Conservation (phyloP, 2,797 vertebrate genomes). For the Gadopsis marmoratus region DNA sequence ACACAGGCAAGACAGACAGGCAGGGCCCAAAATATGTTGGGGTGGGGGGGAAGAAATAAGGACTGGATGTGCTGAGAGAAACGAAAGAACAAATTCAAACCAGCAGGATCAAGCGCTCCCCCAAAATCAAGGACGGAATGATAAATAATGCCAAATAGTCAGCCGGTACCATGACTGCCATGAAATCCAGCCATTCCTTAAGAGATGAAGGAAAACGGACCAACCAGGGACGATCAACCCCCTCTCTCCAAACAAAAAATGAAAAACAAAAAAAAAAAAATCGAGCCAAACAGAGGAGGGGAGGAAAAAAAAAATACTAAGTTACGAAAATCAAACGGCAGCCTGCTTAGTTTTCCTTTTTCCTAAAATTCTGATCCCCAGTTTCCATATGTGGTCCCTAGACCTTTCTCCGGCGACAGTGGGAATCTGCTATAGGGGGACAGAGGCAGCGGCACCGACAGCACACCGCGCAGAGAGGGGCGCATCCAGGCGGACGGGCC, state of each 20-base stretch:
- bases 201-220: slow-evolving; percentile 58
- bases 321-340: slow-evolving; percentile 71
- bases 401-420: slow-evolving; percentile 77
- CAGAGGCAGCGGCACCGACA: slow-evolving; percentile 71
- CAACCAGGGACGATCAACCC: slow-evolving; percentile 73
- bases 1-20: slow-evolving; percentile 72
- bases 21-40: slow-evolving; percentile 51
- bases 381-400: slow-evolving; percentile 87
- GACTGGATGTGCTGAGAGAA: slow-evolving; percentile 78
- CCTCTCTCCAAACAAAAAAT: slow-evolving; percentile 59
- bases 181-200: slow-evolving; percentile 63
- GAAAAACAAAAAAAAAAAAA: no score
- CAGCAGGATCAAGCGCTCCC: slow-evolving; percentile 60
- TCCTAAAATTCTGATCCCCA: slow-evolving; percentile 87
- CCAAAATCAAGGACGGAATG: slow-evolving; percentile 64
- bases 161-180: slow-evolving; percentile 65
- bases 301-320: slow-evolving; percentile 50
- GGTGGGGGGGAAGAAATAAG: slow-evolving; percentile 25
- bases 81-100: slow-evolving; percentile 79
- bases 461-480: slow-evolving; percentile 72
- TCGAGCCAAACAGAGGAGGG: slow-evolving; percentile 47
- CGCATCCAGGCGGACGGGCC: slow-evolving; percentile 81
- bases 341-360: slow-evolving; percentile 82
- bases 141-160: slow-evolving; percentile 64
- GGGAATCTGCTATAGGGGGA: slow-evolving; percentile 64